Conservation (phyloP, 2,113 vertebrate species). For the Nestor notabilis region DNA sequence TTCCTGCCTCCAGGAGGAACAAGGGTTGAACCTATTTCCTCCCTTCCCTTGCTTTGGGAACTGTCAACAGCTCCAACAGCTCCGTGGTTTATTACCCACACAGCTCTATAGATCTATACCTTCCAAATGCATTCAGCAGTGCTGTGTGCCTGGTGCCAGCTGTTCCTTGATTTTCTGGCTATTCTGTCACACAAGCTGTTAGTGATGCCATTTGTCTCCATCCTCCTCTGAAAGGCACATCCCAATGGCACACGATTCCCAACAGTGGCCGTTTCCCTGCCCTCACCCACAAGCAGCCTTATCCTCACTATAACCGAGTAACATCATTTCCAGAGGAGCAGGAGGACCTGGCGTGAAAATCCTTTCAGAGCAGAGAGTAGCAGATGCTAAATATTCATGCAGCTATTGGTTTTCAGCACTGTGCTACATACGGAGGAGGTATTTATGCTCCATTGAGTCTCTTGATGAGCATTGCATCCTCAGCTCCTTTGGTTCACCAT, state of each 20-base stretch:
- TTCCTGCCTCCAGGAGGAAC: neutral
- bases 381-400: neutral
- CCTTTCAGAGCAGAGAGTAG: neutral
- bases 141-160: neutral
- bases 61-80: neutral
- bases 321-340: neutral
- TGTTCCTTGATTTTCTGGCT: neutral
- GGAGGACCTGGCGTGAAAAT: neutral
- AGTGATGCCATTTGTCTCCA: neutral
- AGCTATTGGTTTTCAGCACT: neutral
- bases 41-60: neutral
- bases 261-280: neutral
- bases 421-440: neutral
- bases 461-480: neutral
- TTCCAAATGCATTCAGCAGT: fast-evolving
- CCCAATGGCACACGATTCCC: neutral
- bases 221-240: neutral
- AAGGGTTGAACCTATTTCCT: neutral
- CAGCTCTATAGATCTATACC: neutral
- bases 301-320: fast-evolving
- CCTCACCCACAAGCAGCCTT: neutral
- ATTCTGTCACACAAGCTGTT: neutral
- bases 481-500: fast-evolving
- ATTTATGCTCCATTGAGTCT: neutral
- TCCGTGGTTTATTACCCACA: neutral